Percentiles rank a stretch among this genome's conserved stretches.
phyloP scores from a whole-genome alignment of 1,140 invertebrate genomes.

The Diprion similis region DNA sequence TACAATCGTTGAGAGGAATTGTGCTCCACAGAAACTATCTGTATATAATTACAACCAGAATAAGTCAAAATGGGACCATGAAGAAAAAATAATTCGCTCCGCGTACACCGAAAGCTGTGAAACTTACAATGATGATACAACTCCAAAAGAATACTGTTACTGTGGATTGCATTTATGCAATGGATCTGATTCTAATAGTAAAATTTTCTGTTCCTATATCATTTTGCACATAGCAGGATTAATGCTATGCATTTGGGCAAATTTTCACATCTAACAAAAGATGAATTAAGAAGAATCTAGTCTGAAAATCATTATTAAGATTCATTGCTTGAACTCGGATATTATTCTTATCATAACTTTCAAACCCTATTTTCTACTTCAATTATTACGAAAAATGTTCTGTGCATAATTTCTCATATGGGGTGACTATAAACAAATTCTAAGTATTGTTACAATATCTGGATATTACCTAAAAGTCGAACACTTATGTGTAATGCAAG shows the following conservation, averaged over 20 bases:
- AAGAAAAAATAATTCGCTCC: slow-evolving; percentile 68
- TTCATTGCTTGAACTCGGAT: neutral
- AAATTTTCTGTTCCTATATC: neutral
- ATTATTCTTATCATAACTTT: no score
- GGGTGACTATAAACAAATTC: no score
- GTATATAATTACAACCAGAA: slow-evolving; percentile 63
- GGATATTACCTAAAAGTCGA: no score
- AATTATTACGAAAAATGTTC: no score
- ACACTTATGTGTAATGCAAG: no score
- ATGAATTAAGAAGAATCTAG: neutral
- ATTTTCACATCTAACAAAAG: neutral
- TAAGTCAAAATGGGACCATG: slow-evolving; percentile 67
- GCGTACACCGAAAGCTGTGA: slow-evolving; percentile 74
- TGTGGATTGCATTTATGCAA: slow-evolving; percentile 74
- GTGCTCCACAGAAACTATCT: slow-evolving; percentile 73
- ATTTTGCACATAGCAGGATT: neutral
- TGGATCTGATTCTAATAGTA: slow-evolving; percentile 15
- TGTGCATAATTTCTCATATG: no score
- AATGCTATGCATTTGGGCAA: neutral
- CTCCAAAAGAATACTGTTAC: slow-evolving; percentile 69
- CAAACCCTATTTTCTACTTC: no score
- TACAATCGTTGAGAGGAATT: slow-evolving; percentile 71
- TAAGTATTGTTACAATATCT: no score
- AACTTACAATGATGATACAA: slow-evolving; percentile 66
- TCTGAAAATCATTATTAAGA: neutral